Evolutionary conservation across 2,888 invertebrate genomes (phyloP), one percentile per base, ranked within the genome.

Genomic region (Leptinotarsa rubiginosa): DNA sequence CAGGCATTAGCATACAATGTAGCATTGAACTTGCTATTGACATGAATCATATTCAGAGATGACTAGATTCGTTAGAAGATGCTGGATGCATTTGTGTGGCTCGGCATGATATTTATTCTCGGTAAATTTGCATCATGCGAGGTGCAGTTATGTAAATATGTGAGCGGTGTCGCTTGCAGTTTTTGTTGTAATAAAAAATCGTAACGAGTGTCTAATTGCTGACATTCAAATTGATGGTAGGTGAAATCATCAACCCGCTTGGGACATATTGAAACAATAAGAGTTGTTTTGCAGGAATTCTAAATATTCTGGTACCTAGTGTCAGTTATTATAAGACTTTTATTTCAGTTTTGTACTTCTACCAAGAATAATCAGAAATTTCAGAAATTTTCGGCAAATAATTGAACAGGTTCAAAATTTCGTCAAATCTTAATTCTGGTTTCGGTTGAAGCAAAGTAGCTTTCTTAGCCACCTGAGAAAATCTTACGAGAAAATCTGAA

Each of bases 21-120:
- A 72, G 64, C 75, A 75, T 75, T 75, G 75, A 75, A 75, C 75
- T 70, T 72, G 65, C 59, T 70, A 72, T 75, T 49, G 72, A 72
- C 66, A 50, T 74, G 70, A 67, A 74, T 74, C 74, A 74, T 74
- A 66, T 69, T 52, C 56, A 41, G 20, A 31, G 59, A 69, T 47
- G 69, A 69, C 52, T 69, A 56, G 56, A 69, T 69, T 47, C 56
- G 25, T 56, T 52, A 56, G 20, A 56, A 69, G 54, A 68, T 62
- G 62, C 62, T 62, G 41, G 62, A n/a, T 62, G 62, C 25, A 62
- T 31, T 62, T 41, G 62, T 62, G 62, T 31, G 31, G 25, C 16
- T n/a, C 41, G n/a, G 56, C 4, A 18, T 13, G 18, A 13, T 56
- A 56, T 56, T 67, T 68, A 41, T 68, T 68, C 68, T 68, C 18